phyloP scores from a whole-genome alignment of 2,888 invertebrate species.

The Miltochrista miniata region DNA sequence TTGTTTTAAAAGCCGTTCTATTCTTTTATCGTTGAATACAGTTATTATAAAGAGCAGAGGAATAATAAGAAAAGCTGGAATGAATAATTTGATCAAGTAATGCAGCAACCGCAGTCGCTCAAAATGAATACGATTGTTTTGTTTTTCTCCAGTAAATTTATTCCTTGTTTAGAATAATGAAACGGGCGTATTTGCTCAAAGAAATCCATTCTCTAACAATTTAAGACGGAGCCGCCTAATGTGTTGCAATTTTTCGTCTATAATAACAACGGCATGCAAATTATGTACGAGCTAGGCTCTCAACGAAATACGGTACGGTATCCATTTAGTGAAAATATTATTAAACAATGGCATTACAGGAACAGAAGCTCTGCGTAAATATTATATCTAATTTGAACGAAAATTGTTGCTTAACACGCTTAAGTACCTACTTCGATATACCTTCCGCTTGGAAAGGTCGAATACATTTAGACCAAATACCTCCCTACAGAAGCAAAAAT shows the following conservation, averaged over 20 bases:
- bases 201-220: constrained; percentile 78
- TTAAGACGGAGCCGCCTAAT: constrained; percentile 72
- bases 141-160: constrained; percentile 78
- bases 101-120: constrained; percentile 74
- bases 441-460: no score
- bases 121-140: constrained; percentile 80
- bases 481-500: no score
- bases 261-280: constrained; percentile 68
- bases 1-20: constrained; percentile 52
- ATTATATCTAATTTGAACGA: constrained; percentile 5
- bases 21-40: constrained; percentile 33
- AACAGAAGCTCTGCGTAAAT: constrained; percentile 5
- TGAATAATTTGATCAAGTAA: constrained; percentile 77
- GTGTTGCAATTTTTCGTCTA: constrained; percentile 75
- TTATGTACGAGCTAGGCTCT: constrained; percentile 40
- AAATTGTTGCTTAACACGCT: constrained; percentile 3
- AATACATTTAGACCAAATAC: neutral
- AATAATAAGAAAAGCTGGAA: constrained; percentile 51
- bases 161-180: constrained; percentile 81
- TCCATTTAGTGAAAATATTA: constrained; percentile 22
- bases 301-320: constrained; percentile 21
- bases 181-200: constrained; percentile 73
- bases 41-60: constrained; percentile 33
- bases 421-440: no score
- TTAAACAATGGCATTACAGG: constrained; percentile 10